Evolutionary conservation across 2,888 invertebrate species (phyloP).

Genomic region (Nowickia ferox): DNA sequence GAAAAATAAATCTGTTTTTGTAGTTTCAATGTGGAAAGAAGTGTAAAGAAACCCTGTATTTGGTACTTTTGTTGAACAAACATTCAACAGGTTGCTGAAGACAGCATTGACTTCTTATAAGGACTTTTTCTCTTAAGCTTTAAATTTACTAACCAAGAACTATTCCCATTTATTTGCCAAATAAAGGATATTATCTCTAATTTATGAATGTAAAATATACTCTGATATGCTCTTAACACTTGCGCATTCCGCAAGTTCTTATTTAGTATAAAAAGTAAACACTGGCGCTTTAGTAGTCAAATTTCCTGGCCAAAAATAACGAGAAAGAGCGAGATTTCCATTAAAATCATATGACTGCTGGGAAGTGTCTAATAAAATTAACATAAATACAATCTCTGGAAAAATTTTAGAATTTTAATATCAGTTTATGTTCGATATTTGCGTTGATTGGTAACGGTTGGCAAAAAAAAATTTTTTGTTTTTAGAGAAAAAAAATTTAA

Average conservation of each 20-base stretch:
- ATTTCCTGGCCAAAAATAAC: background rate
- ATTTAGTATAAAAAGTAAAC: constrained; percentile 30
- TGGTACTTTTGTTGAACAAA: background rate
- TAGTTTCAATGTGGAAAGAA: too few species aligned
- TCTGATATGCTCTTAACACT: background rate
- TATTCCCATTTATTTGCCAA: constrained; percentile 47
- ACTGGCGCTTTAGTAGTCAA: constrained; percentile 53
- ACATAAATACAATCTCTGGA: constrained; percentile 57
- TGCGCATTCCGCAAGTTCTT: constrained; percentile 6
- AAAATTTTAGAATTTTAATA: constrained; percentile 76
- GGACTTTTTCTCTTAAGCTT: constrained; percentile 1
- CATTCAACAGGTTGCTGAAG: constrained; percentile 44
- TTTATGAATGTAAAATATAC: background rate
- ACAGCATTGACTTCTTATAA: background rate
- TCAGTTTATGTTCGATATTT: constrained; percentile 83
- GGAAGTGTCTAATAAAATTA: constrained; percentile 35
- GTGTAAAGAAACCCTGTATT: background rate
- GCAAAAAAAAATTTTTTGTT: constrained; percentile 64
- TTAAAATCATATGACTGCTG: constrained; percentile 11
- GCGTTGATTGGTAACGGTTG: constrained; percentile 82
- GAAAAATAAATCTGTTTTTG: too few species aligned
- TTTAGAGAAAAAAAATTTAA: constrained; percentile 14
- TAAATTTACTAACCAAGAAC: background rate
- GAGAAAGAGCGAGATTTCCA: background rate
- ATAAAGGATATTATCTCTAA: constrained; percentile 33